These are phyloP conservation scores for Drosophila barbarae DNA, from an alignment of 2,888 invertebrate species.

Conservation along the genomic window DNA sequence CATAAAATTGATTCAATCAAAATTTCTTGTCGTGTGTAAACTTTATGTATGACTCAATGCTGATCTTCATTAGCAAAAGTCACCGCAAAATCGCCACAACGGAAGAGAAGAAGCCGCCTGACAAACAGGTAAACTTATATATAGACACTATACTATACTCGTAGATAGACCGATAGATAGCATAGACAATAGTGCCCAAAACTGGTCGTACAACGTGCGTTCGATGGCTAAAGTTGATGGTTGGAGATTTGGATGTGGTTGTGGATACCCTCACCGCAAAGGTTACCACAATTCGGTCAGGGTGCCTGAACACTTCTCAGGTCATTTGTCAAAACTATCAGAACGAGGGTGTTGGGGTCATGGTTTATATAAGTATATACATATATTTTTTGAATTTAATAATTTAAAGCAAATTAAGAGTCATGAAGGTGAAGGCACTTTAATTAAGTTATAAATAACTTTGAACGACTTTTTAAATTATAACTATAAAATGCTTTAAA, in stretches of 20 bases:
- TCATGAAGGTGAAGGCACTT: background rate
- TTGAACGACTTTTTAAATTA: background rate
- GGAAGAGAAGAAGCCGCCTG: constrained; percentile 31
- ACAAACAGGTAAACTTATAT: constrained; percentile 21
- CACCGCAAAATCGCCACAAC: constrained; percentile 27
- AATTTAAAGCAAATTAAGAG: background rate
- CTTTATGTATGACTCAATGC: constrained; percentile 61
- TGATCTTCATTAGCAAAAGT: constrained; percentile 58
- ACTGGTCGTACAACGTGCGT: constrained; percentile 62
- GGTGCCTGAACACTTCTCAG: constrained; percentile 19
- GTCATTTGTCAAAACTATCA: constrained; percentile 8
- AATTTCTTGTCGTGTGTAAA: background rate
- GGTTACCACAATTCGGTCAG: constrained; percentile 33
- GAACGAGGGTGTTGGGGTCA: background rate
- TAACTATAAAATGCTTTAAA: too few species aligned
- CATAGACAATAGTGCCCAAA: constrained; percentile 56
- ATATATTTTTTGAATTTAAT: background rate
- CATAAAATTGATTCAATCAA: background rate
- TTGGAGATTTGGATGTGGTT: background rate
- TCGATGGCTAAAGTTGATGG: constrained; percentile 29
- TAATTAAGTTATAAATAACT: background rate
- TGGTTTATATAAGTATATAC: background rate
- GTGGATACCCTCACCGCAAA: constrained; percentile 43
- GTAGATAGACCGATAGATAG: constrained; percentile 13
- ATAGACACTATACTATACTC: background rate